Percentiles rank a stretch among this genome's conserved stretches.
These are phyloP conservation scores for Drosophila malerkotliana DNA, from an alignment of 1,140 invertebrate species.

Conservation along the genomic window DNA sequence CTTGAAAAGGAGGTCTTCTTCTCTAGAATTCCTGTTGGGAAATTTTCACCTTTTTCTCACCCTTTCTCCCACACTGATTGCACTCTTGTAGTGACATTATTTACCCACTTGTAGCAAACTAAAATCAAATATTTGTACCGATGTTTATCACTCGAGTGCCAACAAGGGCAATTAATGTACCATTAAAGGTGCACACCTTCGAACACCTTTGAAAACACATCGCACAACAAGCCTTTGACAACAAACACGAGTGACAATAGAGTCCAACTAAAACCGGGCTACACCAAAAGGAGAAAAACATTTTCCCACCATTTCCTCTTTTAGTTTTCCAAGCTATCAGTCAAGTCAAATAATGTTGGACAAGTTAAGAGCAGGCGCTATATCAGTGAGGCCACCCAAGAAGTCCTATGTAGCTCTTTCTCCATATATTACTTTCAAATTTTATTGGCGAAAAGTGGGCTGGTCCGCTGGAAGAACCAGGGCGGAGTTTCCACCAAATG, in stretches of 20 bases:
- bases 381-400: constrained; percentile 54
- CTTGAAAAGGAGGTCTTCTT: not conserved
- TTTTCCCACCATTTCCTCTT: constrained; percentile 33
- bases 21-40: not conserved
- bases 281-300: constrained; percentile 22
- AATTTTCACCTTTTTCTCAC: constrained; percentile 13
- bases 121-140: constrained; percentile 80
- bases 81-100: constrained; percentile 56
- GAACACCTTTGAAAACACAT: constrained; percentile 23
- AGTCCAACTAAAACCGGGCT: constrained; percentile 10
- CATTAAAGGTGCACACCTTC: constrained; percentile 68
- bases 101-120: constrained; percentile 73
- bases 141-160: constrained; percentile 77
- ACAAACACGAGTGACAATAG: constrained; percentile 49
- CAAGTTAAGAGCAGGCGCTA: constrained; percentile 60
- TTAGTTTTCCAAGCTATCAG: constrained; percentile 9
- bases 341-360: constrained; percentile 60
- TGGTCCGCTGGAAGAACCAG: constrained; percentile 12
- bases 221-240: constrained; percentile 70
- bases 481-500: constrained; percentile 21
- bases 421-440: constrained; percentile 22
- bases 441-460: constrained; percentile 42
- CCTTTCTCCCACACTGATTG: constrained; percentile 14
- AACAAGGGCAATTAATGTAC: constrained; percentile 80
- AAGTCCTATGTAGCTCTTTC: not conserved